Percentiles rank a stretch among this genome's conserved stretches.
Evolutionary conservation across 2,888 invertebrate species (phyloP).

Genomic region (Trachelus troglodyta): DNA sequence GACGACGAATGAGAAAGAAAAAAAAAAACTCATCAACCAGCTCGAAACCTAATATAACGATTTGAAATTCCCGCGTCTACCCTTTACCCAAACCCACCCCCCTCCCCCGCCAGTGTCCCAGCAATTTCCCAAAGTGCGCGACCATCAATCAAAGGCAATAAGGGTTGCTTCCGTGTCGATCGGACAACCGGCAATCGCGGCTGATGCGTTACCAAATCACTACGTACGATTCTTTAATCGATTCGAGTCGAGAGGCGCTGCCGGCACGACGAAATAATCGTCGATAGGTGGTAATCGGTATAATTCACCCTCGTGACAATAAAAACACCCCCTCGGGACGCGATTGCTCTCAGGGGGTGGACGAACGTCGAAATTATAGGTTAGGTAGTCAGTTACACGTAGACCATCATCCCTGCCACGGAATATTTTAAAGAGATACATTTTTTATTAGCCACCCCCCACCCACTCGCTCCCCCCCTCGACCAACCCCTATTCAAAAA

Average conservation of each 20-base stretch:
- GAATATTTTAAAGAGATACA: constrained; percentile 51
- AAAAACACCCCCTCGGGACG: background rate
- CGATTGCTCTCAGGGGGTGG: background rate
- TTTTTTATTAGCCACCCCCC: constrained; percentile 46
- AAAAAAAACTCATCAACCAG: background rate
- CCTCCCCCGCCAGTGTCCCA: background rate
- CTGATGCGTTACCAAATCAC: constrained; percentile 20
- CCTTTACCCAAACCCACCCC: background rate
- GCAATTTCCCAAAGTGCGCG: background rate
- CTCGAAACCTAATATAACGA: too few relatives aligned
- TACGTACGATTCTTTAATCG: constrained; percentile 31
- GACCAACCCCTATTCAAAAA: background rate
- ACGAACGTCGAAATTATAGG: constrained; percentile 38
- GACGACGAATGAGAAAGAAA: constrained; percentile 4
- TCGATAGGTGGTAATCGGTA: background rate
- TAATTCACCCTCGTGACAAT: constrained; percentile 4
- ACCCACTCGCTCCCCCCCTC: too few relatives aligned
- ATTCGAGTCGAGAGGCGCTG: background rate
- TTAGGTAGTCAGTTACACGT: constrained; percentile 28
- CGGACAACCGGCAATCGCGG: constrained; percentile 20
- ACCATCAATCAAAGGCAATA: background rate
- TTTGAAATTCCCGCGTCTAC: too few relatives aligned
- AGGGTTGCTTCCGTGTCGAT: background rate
- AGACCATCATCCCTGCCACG: constrained; percentile 26
- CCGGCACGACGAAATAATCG: background rate